Percentiles rank a stretch among this genome's conserved stretches.
Conservation (phyloP, 2,888 invertebrate genomes). For the Hydrotaea cyrtoneurina region DNA sequence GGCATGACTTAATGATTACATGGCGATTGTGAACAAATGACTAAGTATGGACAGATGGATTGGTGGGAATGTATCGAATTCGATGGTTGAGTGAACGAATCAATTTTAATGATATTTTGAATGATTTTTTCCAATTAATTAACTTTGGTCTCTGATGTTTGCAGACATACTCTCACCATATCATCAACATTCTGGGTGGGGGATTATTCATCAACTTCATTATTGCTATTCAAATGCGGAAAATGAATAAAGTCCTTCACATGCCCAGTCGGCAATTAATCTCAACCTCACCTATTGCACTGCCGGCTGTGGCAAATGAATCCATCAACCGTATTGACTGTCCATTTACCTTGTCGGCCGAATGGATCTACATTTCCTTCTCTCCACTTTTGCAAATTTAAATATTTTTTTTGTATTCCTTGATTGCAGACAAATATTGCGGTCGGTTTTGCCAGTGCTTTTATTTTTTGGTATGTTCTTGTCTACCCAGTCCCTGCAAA, state of each 20-base stretch:
- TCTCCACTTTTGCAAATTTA: conserved; percentile 1
- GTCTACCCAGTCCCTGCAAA: conserved; percentile 53
- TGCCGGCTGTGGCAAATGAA: conserved; percentile 42
- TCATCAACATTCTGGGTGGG: not conserved
- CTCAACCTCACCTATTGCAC: not conserved
- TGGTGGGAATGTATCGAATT: not conserved
- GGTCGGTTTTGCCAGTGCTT: conserved; percentile 29
- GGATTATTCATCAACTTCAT: not conserved
- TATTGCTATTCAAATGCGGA: not conserved
- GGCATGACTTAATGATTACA: not conserved
- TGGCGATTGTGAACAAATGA: not conserved
- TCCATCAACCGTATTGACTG: conserved; percentile 59
- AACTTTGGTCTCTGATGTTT: not conserved
- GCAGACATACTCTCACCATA: not conserved
- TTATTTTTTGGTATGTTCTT: not conserved
- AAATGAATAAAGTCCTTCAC: not conserved
- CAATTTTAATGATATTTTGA: conserved; percentile 30
- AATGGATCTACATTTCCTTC: not conserved
- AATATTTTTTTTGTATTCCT: conserved; percentile 6
- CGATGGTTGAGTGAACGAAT: not conserved
- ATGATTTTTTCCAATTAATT: conserved; percentile 33
- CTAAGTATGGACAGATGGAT: not conserved
- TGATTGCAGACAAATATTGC: conserved; percentile 59
- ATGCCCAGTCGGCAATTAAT: not conserved
- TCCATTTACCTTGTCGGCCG: not conserved